Evolutionary conservation across 2,113 vertebrate genomes (phyloP).

Genomic region (Crotalus horridus): DNA sequence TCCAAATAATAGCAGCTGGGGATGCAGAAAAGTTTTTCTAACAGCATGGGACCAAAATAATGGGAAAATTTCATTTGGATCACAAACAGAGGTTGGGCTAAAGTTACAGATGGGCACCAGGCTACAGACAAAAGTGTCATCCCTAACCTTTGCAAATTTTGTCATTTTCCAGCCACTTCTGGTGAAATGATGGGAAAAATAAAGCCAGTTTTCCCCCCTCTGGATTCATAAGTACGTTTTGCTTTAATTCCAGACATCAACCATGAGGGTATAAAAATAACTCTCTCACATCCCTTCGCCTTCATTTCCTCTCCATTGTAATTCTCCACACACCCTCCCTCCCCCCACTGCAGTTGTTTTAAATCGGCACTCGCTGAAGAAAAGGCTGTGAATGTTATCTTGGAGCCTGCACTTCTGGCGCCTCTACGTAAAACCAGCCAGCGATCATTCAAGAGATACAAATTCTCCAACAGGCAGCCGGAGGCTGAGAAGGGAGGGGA

Average conservation of each 20-base stretch:
- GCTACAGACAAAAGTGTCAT: not conserved
- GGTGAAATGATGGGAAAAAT: not conserved
- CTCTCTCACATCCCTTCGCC: not conserved
- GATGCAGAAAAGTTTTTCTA: not conserved
- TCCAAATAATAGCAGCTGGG: not conserved
- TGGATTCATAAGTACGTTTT: slow-evolving; percentile 9
- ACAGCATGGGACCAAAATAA: not conserved
- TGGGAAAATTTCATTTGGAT: not conserved
- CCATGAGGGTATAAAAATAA: not conserved
- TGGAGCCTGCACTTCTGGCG: slow-evolving; percentile 19
- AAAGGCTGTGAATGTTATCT: slow-evolving; percentile 22
- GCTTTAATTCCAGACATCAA: slow-evolving; percentile 13
- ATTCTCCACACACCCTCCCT: not conserved
- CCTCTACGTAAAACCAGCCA: not conserved
- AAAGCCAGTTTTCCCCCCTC: slow-evolving; percentile 14
- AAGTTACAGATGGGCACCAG: not conserved
- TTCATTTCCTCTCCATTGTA: not conserved
- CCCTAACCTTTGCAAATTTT: not conserved
- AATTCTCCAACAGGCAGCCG: slow-evolving; percentile 26
- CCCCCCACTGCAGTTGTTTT: slow-evolving; percentile 18
- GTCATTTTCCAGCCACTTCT: not conserved
- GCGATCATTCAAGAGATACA: not conserved
- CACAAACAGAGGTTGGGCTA: not conserved
- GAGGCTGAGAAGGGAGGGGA: not conserved
- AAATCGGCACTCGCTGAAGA: slow-evolving; percentile 10